These are phyloP conservation scores for Incurvaria masculella DNA, from an alignment of 2,888 invertebrate genomes.

Conservation along the genomic window DNA sequence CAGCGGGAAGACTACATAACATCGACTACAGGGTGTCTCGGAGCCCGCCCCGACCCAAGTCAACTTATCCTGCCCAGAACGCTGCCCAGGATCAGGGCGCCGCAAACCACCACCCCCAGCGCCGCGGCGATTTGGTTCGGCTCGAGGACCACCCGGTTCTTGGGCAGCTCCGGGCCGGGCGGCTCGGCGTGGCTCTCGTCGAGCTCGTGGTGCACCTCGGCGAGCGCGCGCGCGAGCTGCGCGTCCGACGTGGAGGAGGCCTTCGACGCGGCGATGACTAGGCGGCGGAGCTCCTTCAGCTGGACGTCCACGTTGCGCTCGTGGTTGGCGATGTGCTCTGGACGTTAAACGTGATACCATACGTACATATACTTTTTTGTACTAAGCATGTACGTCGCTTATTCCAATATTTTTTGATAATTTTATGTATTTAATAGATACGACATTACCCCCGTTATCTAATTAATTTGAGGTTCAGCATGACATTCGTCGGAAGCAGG, in stretches of 20 bases:
- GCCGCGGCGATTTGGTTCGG: conserved; percentile 38
- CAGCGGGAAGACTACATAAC: too few relatives aligned
- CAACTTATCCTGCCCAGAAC: conserved; percentile 27
- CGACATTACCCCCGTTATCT: too few relatives aligned
- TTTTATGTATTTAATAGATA: too few relatives aligned
- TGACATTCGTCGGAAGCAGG: too few relatives aligned
- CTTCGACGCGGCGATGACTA: conserved; percentile 34
- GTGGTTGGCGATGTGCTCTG: conserved; percentile 42
- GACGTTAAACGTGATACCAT: conserved; percentile 16
- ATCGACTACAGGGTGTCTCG: too few relatives aligned
- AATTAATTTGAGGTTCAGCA: neutral
- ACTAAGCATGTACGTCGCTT: too few relatives aligned
- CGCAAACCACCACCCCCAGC: conserved; percentile 32
- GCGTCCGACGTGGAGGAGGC: conserved; percentile 41
- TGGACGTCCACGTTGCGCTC: conserved; percentile 33
- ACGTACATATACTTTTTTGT: too few relatives aligned
- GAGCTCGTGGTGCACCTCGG: conserved; percentile 39
- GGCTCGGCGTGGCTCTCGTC: conserved; percentile 33
- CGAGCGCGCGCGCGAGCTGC: conserved; percentile 35
- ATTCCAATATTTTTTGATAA: neutral
- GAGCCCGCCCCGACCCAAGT: neutral
- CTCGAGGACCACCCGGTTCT: conserved; percentile 24
- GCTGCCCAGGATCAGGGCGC: conserved; percentile 37
- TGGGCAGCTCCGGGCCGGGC: conserved; percentile 14
- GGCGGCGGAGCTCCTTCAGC: conserved; percentile 34